Base-by-base conservation (phyloP, 2,113 vertebrate species). In the Marcusenius ussheri region DNA sequence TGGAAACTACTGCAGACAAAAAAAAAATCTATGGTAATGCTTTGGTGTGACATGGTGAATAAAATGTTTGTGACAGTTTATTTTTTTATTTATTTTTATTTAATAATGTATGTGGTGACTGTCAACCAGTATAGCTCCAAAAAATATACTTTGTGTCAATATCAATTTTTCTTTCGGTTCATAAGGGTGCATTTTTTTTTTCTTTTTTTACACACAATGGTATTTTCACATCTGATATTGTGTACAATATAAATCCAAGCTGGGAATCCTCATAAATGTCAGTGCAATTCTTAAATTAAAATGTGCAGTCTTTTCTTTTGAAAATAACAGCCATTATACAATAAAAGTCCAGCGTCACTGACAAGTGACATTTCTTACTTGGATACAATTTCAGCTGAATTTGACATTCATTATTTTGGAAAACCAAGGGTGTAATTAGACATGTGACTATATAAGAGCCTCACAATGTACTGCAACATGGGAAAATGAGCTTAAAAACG, bases 231-330 rank as follows among this genome's bases (percentile, higher is more conserved):
- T 84, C 10, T 24, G 21, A 84, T 42, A 45, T 10, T 47, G 83
- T 47, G 39, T n/a, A n/a, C 21, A 46, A 45, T 66, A 47, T 88
- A 66, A 66, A 45, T 88, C 21, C 19, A 62, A 66, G 3, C 27
- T 49, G 45, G 11, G n/a, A 49, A 49, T 49, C 49, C 62, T 70
- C 31, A 27, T 74, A 47, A 17, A 77, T n/a, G 62, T 74, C 58
- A 88, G 66, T 74, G 31, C 35, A 80, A 80, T 80, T 80, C 35
- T 80, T 80, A 80, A 80, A 80, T 80, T 39, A 39, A 80, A 80
- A 80, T 17, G 35, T 42, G 35, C 35, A 80, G 35, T 39, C 31
- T 39, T 70, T 19, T 42, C 74, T 31, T 70, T 70, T 70, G 62
- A 80, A 80, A 80, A 80, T 80, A 80, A 39, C 74, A 80, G 74